Conservation (phyloP, 2,113 vertebrate genomes). For the Typhlomys cinereus region DNA sequence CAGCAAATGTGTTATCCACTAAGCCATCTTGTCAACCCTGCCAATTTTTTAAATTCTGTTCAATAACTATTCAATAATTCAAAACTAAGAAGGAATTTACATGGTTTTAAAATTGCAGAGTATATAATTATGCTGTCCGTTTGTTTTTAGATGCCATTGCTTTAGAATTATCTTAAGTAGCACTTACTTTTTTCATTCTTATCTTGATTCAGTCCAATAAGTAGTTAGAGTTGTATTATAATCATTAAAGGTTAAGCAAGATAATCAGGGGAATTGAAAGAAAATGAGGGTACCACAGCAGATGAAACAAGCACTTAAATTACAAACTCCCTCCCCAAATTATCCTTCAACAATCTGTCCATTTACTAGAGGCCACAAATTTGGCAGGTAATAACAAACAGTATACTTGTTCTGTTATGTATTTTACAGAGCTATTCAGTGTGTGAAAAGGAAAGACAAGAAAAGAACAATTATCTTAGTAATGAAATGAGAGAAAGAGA, state of each 20-base stretch:
- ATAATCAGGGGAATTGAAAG: background rate
- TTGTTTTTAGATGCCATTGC: constrained; percentile 9
- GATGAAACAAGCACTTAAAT: constrained; percentile 5
- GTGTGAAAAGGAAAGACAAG: background rate
- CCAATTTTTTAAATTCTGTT: background rate
- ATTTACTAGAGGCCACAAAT: background rate
- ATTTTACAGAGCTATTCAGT: background rate
- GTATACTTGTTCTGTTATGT: background rate
- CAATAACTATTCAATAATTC: background rate
- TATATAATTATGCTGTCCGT: background rate
- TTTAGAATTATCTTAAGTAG: constrained; percentile 18
- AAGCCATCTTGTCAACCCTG: too few relatives aligned
- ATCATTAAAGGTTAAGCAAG: constrained; percentile 8
- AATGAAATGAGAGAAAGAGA: constrained; percentile 42
- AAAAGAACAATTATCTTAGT: constrained; percentile 36
- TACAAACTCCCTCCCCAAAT: background rate
- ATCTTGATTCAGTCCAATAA: background rate
- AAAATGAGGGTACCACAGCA: background rate
- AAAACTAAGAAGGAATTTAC: constrained; percentile 14
- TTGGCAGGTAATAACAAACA: constrained; percentile 8
- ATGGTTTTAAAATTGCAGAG: constrained; percentile 29
- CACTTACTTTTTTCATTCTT: constrained; percentile 24
- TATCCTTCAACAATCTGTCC: background rate
- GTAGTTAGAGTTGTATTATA: background rate
- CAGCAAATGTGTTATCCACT: background rate